Evolutionary conservation across 2,888 invertebrate genomes (phyloP), one percentile per base, ranked within the genome.

Genomic region (Omphaloscelis lunosa): DNA sequence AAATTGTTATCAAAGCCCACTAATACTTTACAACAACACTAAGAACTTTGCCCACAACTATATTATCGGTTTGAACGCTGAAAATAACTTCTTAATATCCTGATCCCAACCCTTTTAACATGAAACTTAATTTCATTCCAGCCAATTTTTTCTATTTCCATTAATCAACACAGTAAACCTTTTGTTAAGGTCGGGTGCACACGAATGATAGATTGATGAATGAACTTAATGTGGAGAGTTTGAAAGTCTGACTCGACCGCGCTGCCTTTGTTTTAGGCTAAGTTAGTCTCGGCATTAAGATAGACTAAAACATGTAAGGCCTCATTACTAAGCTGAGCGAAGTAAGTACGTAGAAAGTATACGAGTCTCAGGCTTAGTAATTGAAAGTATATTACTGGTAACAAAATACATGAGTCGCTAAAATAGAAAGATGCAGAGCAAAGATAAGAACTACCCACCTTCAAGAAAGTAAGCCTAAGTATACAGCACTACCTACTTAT

Each of bases 191-290:
- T 83, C 66, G 79, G 63, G 63, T 75, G 84, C 75, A 86, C 73
- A 78, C 75, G 84, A 88, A 88, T 88, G 85, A 86, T 88, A 89
- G 88, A 90, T 87, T 89, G 86, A 90, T 89, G 86, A 87, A 87
- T 82, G 69, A 86, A 88, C 83, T 88, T 87, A 87, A 85, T 82
- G 73, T 84, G 75, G 80, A 84, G 86, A 86, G 81, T 87, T 85
- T 74, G 75, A 75, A 86, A 85, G 86, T 84, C 80, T 76, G 83
- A 76, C 82, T 79, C 63, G 67, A 75, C 65, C 56, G 77, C 66
- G 66, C 74, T 63, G 83, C 84, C 78, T 86, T 90, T 89, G 88
- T 90, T 88, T 87, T 56, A 82, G 74, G 70, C 72, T 72, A 87
- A 88, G 83, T 87, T 77, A 84, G 72, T 82, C 83, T 82, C 63